A percentile compares a stretch with the other conserved stretches of the same genome.
phyloP scores from a whole-genome alignment of 2,113 vertebrate species.

The Jaculus jaculus region DNA sequence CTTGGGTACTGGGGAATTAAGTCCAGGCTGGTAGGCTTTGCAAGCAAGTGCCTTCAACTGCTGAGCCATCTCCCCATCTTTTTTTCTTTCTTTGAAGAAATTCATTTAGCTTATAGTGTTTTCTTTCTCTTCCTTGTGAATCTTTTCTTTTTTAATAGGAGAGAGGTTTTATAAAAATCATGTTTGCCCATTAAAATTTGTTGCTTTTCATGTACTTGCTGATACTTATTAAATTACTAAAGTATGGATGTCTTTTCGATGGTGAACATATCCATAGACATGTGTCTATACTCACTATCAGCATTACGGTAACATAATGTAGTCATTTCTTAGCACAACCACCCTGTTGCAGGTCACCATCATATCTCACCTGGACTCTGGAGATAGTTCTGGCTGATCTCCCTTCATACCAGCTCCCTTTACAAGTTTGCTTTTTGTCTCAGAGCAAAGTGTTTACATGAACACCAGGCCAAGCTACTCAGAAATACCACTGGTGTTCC shows the following conservation, averaged over 20 bases:
- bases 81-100: background rate
- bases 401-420: background rate
- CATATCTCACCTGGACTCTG: background rate
- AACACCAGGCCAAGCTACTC: background rate
- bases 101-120: background rate
- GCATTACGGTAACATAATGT: background rate
- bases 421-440: background rate
- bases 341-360: background rate
- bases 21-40: too few species aligned
- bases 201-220: background rate
- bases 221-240: background rate
- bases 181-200: background rate
- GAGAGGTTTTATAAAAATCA: conserved; percentile 2
- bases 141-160: background rate
- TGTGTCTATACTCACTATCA: background rate
- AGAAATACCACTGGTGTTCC: background rate
- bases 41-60: too few species aligned
- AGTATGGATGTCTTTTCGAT: conserved; percentile 2
- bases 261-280: background rate
- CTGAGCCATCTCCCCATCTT: too few species aligned
- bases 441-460: background rate
- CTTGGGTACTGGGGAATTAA: too few species aligned
- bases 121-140: background rate
- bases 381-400: background rate
- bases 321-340: background rate